Conservation (phyloP, 2,797 vertebrate genomes). For the Hyperoplus lanceolatus region DNA sequence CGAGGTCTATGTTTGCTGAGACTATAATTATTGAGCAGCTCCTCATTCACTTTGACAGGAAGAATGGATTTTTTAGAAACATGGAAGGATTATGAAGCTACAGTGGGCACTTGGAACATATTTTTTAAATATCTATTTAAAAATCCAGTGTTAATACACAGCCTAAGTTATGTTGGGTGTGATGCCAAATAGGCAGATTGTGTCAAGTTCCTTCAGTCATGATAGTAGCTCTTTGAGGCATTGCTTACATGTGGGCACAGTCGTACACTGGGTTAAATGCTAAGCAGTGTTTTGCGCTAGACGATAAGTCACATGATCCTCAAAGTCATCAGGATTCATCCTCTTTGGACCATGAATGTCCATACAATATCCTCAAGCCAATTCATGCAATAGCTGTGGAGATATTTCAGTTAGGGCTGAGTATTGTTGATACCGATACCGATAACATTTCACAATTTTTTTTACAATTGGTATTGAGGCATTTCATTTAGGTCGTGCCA, state of each 20-base stretch:
- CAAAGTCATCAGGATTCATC: not conserved
- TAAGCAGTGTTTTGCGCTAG: not conserved
- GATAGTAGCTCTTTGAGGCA: not conserved
- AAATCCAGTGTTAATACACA: no score
- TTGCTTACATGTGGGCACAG: not conserved
- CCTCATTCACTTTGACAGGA: conserved; percentile 22
- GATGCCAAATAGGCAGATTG: no score
- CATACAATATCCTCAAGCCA: not conserved
- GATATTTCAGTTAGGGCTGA: not conserved
- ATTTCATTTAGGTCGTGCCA: no score
- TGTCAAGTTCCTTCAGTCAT: not conserved
- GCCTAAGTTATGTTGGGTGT: no score
- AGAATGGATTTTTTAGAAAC: conserved; percentile 19
- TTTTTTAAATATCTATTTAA: not conserved
- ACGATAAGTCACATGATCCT: not conserved
- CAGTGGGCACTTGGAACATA: not conserved
- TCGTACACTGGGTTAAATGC: not conserved
- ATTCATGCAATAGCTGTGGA: not conserved
- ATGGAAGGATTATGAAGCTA: not conserved
- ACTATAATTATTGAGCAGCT: conserved; percentile 7
- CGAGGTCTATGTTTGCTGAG: conserved; percentile 28
- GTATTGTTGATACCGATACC: no score
- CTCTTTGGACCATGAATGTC: not conserved
- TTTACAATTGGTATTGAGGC: no score
- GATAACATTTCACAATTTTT: no score